Evolutionary conservation across 2,113 vertebrate genomes (phyloP).

Genomic region (Cercopithecus mona): DNA sequence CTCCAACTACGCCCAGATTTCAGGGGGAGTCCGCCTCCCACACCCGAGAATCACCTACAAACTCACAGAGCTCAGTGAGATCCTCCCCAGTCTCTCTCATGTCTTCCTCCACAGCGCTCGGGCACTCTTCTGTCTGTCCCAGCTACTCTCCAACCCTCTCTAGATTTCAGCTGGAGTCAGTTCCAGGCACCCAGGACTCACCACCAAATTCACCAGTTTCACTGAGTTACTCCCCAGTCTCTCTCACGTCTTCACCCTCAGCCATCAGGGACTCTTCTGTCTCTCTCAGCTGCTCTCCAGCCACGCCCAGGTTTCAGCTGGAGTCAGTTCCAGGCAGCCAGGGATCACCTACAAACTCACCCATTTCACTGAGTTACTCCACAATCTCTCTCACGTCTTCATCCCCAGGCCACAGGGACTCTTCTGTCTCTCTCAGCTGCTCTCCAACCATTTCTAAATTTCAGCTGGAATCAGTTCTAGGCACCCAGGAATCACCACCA

Average conservation of each 20-base stretch:
- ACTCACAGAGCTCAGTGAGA: too few relatives aligned
- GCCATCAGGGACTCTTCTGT: rapidly evolving
- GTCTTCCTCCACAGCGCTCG: rapidly evolving
- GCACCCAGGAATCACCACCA: rapidly evolving
- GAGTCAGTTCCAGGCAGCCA: too few relatives aligned
- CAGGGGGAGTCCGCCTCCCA: rapidly evolving
- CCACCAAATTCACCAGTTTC: rapidly evolving
- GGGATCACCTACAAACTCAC: too few relatives aligned
- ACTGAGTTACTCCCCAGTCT: too few relatives aligned
- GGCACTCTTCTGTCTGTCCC: rapidly evolving
- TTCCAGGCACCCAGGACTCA: background rate
- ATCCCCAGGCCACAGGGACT: rapidly evolving
- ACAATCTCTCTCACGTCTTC: rapidly evolving
- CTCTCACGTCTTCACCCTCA: rapidly evolving
- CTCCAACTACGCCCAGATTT: too few relatives aligned
- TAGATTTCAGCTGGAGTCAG: background rate
- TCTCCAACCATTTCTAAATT: rapidly evolving
- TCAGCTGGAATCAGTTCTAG: rapidly evolving
- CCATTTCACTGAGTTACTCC: rapidly evolving
- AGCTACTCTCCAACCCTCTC: rapidly evolving
- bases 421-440: rapidly evolving
- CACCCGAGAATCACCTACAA: too few relatives aligned
- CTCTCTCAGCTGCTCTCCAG: rapidly evolving
- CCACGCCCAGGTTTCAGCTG: rapidly evolving
- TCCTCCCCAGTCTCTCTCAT: background rate